Evolutionary conservation across 2,113 vertebrate species (phyloP).

Genomic region (Pluvialis apricaria): DNA sequence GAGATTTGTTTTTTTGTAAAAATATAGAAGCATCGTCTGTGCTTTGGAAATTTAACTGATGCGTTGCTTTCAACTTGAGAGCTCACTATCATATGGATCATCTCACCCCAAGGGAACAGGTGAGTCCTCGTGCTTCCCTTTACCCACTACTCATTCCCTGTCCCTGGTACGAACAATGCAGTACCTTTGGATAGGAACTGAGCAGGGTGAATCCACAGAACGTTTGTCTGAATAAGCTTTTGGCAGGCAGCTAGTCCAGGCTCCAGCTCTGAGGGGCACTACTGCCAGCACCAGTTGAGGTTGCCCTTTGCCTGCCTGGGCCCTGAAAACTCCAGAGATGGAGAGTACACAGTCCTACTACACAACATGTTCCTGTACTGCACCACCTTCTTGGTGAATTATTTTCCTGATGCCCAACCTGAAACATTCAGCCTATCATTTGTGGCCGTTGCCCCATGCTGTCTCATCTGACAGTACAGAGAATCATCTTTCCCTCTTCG

Average conservation of each 20-base stretch:
- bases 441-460: neutral
- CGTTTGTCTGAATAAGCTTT: neutral
- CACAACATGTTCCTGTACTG: neutral
- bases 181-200: neutral
- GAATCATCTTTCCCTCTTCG: neutral
- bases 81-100: neutral
- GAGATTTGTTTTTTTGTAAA: neutral
- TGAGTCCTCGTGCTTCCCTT: neutral
- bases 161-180: neutral
- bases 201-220: neutral
- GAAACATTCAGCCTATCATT: neutral
- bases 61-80: neutral
- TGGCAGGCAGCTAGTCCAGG: neutral
- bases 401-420: neutral
- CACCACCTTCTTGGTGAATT: neutral
- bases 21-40: neutral
- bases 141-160: neutral
- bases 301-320: neutral
- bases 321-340: neutral
- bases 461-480: neutral
- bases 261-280: neutral
- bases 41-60: neutral
- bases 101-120: neutral
- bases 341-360: neutral
- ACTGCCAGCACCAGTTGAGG: neutral